Evolutionary conservation across 2,797 vertebrate species (phyloP), one percentile per base, ranked within the genome.

Genomic region (Gallinago stenura): DNA sequence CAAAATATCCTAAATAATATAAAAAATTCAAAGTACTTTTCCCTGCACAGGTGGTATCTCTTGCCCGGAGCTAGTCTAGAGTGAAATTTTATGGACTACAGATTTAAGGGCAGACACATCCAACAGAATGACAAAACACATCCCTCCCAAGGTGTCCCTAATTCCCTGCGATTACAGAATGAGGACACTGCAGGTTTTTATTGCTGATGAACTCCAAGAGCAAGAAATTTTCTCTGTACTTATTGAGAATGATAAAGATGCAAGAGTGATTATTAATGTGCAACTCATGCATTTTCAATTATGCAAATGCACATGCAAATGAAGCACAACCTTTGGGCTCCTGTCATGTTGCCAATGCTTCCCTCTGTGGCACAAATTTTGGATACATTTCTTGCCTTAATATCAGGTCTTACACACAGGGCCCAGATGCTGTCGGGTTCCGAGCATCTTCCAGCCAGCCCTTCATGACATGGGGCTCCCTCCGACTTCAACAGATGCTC

Each of bases 141-240:
- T 87, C 69, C 61, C 90, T 95, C 87, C 92, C 93, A 97, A 96
- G 96, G 90, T 94, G 81, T 93, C 87, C 57, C 78, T 87, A 92
- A 77, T 87, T 94, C 95, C 71, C 86, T 56, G n/a, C 0, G 15
- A 95, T 87, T 83, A 78, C 71, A 33, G 89, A 95, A 96, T 83
- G 92, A 97, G 94, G 97, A 95, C 97, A 93, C 92, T 95, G 95
- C 93, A 96, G 92, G 61, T 48, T 94, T 96, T 94, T 95, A 90
- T 91, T 96, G 92, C 90, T 97, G 93, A 92, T 95, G 93, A 96
- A 95, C 83, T 93, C 95, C 72, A 94, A 94, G 90, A 93, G 89
- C 90, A 93, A 94, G 75, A 95, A 69, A 83, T 87, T 83, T 93
- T 78, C 90, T 66, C 90, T 20, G 78, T 72, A 69, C 94, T 95